Conservation (phyloP, 2,888 invertebrate genomes). For the Bugula neritina region DNA sequence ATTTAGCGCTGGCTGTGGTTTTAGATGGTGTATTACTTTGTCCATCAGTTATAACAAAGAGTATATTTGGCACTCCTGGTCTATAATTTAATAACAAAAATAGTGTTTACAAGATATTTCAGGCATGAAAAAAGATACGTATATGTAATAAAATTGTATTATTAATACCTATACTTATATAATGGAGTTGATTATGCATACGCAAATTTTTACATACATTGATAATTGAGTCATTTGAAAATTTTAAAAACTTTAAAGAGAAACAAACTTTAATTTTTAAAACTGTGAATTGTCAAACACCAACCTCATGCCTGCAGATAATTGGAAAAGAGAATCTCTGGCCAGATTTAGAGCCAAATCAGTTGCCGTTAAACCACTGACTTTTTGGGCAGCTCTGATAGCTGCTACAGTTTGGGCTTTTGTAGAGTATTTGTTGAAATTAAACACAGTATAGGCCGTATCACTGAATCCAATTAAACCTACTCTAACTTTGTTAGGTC, state of each 20-base stretch:
- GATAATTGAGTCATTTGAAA: too few relatives aligned
- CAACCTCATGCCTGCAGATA: neutral
- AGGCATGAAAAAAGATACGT: neutral
- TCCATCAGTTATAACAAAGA: slow-evolving; percentile 16
- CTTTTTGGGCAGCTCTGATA: neutral
- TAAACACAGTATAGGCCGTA: neutral
- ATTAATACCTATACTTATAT: too few relatives aligned
- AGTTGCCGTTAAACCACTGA: neutral
- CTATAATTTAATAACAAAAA: neutral
- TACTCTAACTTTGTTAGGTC: neutral
- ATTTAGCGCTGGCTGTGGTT: neutral
- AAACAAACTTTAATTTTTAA: too few relatives aligned
- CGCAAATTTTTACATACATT: too few relatives aligned
- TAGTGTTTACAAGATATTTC: neutral
- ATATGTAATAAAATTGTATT: too few relatives aligned
- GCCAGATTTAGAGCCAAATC: neutral
- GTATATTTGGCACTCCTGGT: slow-evolving; percentile 3
- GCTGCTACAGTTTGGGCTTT: neutral
- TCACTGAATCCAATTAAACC: neutral
- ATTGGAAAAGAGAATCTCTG: slow-evolving; percentile 1
- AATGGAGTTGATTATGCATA: too few relatives aligned
- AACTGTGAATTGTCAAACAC: too few relatives aligned
- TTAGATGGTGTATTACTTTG: neutral
- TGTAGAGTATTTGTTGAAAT: slow-evolving; percentile 7
- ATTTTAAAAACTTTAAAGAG: too few relatives aligned